Evolutionary conservation across 2,797 vertebrate genomes (phyloP).

Genomic region (Steatocranus sp.): DNA sequence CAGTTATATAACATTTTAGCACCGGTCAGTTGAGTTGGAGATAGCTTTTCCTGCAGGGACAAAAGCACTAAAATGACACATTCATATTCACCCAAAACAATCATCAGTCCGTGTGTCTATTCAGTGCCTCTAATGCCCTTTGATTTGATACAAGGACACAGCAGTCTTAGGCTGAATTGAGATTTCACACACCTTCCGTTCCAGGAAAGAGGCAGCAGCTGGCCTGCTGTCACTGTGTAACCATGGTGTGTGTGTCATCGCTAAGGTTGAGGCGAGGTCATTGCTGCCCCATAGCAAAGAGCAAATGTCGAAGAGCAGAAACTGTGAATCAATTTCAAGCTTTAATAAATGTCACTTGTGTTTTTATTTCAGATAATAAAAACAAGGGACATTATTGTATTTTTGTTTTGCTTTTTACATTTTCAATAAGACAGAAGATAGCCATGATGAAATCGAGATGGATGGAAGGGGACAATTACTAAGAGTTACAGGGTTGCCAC

Average conservation of each 20-base stretch:
- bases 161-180: constrained; percentile 42
- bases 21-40: constrained; percentile 5
- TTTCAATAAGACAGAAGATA: neutral
- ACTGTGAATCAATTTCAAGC: neutral
- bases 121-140: constrained; percentile 44
- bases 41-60: constrained; percentile 13
- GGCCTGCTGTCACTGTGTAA: constrained; percentile 48
- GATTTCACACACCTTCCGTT: constrained; percentile 53
- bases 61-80: constrained; percentile 37
- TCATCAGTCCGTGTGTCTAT: constrained; percentile 13
- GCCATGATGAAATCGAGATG: neutral
- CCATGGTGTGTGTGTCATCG: constrained; percentile 16
- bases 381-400: neutral
- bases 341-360: neutral
- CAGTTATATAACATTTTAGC: constrained; percentile 27
- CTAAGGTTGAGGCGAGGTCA: constrained; percentile 38
- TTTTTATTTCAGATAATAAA: neutral
- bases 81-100: constrained; percentile 36
- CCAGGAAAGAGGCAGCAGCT: constrained; percentile 63
- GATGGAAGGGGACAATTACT: constrained; percentile 34
- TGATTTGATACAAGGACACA: constrained; percentile 57
- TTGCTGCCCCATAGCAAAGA: neutral
- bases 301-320: neutral
- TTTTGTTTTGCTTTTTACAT: neutral
- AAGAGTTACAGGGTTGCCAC: constrained; percentile 35